phyloP scores from a whole-genome alignment of 2,888 invertebrate species.

The Thysanoteuthis rhombus region DNA sequence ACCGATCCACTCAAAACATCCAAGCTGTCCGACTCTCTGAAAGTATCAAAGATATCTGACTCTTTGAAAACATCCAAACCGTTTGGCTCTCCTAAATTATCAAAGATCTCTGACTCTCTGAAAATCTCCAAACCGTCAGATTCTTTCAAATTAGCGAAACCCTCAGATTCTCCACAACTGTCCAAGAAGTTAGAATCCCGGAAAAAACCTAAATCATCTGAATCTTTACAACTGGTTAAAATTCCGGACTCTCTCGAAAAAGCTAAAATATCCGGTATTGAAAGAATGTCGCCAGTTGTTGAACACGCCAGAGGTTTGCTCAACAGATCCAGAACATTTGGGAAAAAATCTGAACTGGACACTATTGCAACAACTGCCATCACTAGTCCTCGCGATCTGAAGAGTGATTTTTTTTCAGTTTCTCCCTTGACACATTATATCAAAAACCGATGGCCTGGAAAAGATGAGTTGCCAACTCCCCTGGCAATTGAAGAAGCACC shows the following conservation, averaged over 20 bases:
- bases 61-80: background rate
- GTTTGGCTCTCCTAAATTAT: background rate
- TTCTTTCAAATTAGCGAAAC: background rate
- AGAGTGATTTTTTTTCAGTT: background rate
- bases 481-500: background rate
- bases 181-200: background rate
- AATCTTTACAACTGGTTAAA: background rate
- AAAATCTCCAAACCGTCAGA: background rate
- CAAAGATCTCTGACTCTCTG: background rate
- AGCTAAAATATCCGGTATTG: background rate
- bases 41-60: background rate
- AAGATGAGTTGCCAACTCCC: background rate
- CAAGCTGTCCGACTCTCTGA: background rate
- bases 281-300: background rate
- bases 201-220: background rate
- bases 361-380: background rate
- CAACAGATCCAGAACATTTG: background rate
- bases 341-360: background rate
- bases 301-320: background rate
- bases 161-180: background rate
- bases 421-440: slow-evolving; percentile 18
- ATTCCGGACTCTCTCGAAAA: background rate
- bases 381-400: background rate
- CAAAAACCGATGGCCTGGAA: background rate
- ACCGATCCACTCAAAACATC: slow-evolving; percentile 14